A percentile compares a stretch with the other conserved stretches of the same genome.
Conservation (phyloP, 2,888 invertebrate species). For the Campoletis raptor region DNA sequence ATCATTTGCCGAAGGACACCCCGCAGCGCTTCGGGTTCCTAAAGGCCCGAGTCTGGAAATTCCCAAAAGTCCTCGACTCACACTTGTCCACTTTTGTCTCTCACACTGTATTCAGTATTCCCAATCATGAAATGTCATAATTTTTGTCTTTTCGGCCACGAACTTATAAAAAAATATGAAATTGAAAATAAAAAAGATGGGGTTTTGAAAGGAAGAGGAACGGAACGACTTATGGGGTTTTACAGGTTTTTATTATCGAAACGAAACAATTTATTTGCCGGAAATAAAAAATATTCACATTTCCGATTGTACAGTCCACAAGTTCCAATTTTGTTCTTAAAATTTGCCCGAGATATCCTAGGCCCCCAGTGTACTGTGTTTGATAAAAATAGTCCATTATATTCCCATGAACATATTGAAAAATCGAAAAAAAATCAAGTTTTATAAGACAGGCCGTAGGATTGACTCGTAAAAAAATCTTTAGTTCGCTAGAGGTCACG, state of each 20-base stretch:
- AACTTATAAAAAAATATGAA: background rate
- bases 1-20: slow-evolving; percentile 66
- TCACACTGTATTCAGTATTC: background rate
- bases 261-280: background rate
- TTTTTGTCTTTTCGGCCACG: no score
- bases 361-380: no score
- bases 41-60: slow-evolving; percentile 55
- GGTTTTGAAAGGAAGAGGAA: background rate
- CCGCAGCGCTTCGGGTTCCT: slow-evolving; percentile 63
- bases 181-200: background rate
- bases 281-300: background rate
- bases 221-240: background rate
- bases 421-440: background rate
- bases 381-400: background rate
- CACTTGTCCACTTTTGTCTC: slow-evolving; percentile 22
- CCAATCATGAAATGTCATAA: background rate
- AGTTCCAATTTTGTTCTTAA: background rate
- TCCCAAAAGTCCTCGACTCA: slow-evolving; percentile 55
- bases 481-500: background rate
- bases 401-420: background rate
- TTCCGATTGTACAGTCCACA: background rate
- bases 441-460: background rate
- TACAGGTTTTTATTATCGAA: background rate
- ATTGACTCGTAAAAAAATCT: background rate
- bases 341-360: background rate